Percentiles rank a stretch among this genome's conserved stretches.
phyloP scores from a whole-genome alignment of 2,113 vertebrate species.

The Hippocampus mohnikei region DNA sequence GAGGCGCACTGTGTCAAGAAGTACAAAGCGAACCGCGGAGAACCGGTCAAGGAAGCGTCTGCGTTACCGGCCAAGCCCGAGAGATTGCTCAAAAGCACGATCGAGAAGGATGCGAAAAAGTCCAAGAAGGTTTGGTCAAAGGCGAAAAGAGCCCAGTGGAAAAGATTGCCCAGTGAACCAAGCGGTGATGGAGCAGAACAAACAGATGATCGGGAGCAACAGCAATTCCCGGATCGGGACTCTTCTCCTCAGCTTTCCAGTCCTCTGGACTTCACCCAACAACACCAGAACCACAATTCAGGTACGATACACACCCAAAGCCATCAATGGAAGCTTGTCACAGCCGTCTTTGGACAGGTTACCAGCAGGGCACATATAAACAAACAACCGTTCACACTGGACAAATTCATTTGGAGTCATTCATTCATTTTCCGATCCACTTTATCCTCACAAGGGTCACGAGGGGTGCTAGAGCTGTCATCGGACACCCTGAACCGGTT shows the following conservation, averaged over 20 bases:
- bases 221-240: conserved; percentile 8
- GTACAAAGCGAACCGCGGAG: conserved; percentile 11
- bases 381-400: no score
- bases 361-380: no score
- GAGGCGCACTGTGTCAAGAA: conserved; percentile 5
- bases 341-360: no score
- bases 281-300: conserved; percentile 18
- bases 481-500: no score
- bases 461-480: no score
- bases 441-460: no score
- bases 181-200: background rate
- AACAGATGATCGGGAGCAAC: conserved; percentile 7
- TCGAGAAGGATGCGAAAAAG: conserved; percentile 18
- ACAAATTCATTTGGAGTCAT: no score
- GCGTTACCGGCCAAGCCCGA: conserved; percentile 7
- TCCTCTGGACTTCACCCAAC: conserved; percentile 23
- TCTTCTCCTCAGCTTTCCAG: conserved; percentile 13
- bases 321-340: no score
- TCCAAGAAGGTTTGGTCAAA: conserved; percentile 3
- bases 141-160: background rate
- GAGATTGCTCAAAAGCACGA: conserved; percentile 2
- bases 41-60: conserved; percentile 2
- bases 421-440: no score
- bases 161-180: conserved; percentile 9
- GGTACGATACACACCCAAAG: conserved; percentile 33